Evolutionary conservation across 2,888 invertebrate species (phyloP).

Genomic region (Holacanthella duospinosa): DNA sequence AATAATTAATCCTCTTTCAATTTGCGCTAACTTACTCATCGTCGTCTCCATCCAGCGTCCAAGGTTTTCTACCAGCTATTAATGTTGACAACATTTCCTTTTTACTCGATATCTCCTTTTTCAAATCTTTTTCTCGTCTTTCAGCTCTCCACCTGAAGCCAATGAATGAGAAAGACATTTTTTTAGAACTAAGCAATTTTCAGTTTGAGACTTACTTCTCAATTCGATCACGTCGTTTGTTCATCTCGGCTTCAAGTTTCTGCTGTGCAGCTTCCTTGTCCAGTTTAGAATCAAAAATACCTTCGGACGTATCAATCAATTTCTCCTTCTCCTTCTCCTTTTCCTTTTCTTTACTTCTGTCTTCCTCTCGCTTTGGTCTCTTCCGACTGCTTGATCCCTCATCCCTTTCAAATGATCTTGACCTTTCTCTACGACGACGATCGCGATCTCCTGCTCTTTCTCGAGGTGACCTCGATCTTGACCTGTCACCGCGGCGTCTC

Average conservation of each 20-base stretch:
- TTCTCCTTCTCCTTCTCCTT: constrained; percentile 9
- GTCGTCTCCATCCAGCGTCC: constrained; percentile 91
- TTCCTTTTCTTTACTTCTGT: constrained; percentile 11
- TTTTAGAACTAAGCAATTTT: neutral
- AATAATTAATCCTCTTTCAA: neutral
- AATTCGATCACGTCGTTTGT: constrained; percentile 84
- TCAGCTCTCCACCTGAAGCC: constrained; percentile 32
- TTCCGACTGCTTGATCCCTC: constrained; percentile 39
- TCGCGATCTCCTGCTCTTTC: constrained; percentile 49
- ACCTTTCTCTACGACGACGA: constrained; percentile 37
- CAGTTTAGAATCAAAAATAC: constrained; percentile 17
- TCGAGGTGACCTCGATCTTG: constrained; percentile 13
- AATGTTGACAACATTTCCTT: constrained; percentile 45
- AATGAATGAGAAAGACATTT: neutral
- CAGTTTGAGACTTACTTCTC: constrained; percentile 57
- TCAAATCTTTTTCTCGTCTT: constrained; percentile 28
- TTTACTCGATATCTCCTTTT: constrained; percentile 26
- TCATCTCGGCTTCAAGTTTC: constrained; percentile 87
- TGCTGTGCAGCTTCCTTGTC: constrained; percentile 71
- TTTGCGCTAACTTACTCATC: constrained; percentile 45
- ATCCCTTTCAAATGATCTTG: constrained; percentile 49
- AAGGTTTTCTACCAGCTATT: constrained; percentile 61
- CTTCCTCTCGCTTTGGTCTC: constrained; percentile 8
- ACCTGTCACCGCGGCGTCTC: constrained; percentile 12
- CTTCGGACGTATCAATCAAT: neutral